Base-by-base conservation (phyloP, 2,888 invertebrate genomes). In the Elysia crispata region DNA sequence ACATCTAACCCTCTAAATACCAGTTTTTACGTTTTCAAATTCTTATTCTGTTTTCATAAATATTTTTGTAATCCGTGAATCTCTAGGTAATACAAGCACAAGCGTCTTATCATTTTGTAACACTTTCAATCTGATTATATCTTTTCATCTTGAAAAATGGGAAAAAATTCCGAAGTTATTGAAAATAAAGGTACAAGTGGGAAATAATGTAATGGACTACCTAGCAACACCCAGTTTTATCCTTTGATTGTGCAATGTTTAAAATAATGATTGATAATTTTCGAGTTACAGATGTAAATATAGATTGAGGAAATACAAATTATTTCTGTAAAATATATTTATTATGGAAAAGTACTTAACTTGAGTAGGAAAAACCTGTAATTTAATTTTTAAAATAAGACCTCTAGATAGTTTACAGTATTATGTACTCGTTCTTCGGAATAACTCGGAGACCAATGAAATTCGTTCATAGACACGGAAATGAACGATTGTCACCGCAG, bases 381-480 rank as follows among this genome's bases (percentile, higher is more conserved):
- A 23, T 60, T 60, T 60, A 3, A 41, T 6, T 54, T n/a, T 31
- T 54, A 31, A 31, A 33, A 30, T 15, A 30, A 23, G n/a, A 25
- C 33, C 30, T 20, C 57, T n/a, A 20, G 33, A 60, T 60, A 30
- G 69, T 77, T 73, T 77, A 77, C 76, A 18, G 81, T 64, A 79
- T 28, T 18, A 79, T 73, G 75, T 77, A 66, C 64, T 50, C 57
- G 41, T 77, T 77, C 72, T 76, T 82, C 85, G 83, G 81, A 28
- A 81, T 75, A 33, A 20, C 23, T 78, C 85, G 82, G 82, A 67
- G 81, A 28, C 85, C 84, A 86, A 86, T 85, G 79, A 82, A 70
- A 80, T 75, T 33, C 49, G 18, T 57, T 13, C 66, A 62, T 33
- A 20, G 57, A 74, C 33, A 78, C 86, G 85, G 83, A 83, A 82